Conservation (phyloP, 2,797 vertebrate genomes). For the Chloroceryle inda region DNA sequence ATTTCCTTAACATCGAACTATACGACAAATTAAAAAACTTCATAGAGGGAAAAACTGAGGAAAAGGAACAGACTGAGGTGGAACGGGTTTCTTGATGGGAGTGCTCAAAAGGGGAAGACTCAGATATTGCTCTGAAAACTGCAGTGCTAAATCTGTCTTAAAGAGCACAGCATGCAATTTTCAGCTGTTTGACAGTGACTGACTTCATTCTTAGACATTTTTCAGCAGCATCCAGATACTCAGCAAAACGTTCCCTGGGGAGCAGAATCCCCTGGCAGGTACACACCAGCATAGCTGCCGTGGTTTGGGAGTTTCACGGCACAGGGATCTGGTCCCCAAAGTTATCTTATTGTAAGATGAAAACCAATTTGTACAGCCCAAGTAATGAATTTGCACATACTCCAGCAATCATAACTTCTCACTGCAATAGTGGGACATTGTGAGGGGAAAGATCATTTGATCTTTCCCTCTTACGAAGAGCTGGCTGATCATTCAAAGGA, state of each 20-base stretch:
- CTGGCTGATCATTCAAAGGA: conserved; percentile 76
- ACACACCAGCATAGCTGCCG: not conserved
- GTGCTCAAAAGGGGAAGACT: not conserved
- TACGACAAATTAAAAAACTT: conserved; percentile 56
- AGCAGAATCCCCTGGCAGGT: not conserved
- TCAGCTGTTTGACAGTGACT: not conserved
- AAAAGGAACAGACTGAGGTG: not conserved
- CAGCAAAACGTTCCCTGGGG: not conserved
- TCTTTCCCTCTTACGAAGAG: conserved; percentile 52
- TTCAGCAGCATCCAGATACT: not conserved
- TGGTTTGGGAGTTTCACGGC: no score
- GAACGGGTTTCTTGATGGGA: not conserved
- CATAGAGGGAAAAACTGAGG: not conserved
- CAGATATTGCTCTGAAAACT: not conserved
- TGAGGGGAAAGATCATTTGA: not conserved
- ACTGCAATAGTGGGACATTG: not conserved
- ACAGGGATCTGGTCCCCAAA: not conserved
- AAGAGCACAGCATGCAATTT: not conserved
- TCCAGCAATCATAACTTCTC: accelerated
- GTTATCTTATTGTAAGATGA: not conserved
- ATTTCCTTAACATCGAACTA: conserved; percentile 69
- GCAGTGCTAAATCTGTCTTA: not conserved
- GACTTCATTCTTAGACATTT: not conserved
- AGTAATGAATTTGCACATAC: not conserved
- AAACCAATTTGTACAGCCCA: not conserved